Percentiles rank a stretch among this genome's conserved stretches.
These are phyloP conservation scores for Herpetotheres cachinnans DNA, from an alignment of 2,113 vertebrate genomes.

Conservation along the genomic window DNA sequence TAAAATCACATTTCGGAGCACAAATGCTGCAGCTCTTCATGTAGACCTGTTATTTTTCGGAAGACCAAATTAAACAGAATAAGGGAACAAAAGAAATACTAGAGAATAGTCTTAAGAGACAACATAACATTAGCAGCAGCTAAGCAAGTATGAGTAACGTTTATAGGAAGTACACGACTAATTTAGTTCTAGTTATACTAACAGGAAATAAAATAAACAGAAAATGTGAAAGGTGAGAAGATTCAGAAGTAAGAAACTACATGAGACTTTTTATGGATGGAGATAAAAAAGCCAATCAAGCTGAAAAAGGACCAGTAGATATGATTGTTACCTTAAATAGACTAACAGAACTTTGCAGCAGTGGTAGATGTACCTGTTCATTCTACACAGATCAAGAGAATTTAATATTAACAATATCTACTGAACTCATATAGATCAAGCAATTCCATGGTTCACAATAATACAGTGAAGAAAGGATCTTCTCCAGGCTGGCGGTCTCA, in stretches of 20 bases:
- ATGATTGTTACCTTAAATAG: background rate
- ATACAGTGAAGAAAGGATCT: background rate
- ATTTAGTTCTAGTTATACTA: background rate
- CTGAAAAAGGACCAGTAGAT: background rate
- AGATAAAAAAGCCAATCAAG: background rate
- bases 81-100: background rate
- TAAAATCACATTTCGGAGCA: background rate
- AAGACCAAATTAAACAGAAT: background rate
- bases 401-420: background rate
- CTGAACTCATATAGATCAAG: background rate
- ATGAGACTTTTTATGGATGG: background rate
- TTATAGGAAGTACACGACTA: background rate
- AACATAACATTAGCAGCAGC: background rate
- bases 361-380: background rate
- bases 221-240: conserved; percentile 20
- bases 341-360: background rate
- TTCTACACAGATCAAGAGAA: background rate
- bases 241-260: conserved; percentile 15
- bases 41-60: background rate
- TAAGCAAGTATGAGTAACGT: background rate
- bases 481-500: background rate
- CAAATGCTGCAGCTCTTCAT: background rate
- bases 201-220: conserved; percentile 42
- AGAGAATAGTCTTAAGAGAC: background rate
- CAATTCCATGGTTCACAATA: background rate